Conservation (phyloP, 2,888 invertebrate species). For the Anoncus sp. region DNA sequence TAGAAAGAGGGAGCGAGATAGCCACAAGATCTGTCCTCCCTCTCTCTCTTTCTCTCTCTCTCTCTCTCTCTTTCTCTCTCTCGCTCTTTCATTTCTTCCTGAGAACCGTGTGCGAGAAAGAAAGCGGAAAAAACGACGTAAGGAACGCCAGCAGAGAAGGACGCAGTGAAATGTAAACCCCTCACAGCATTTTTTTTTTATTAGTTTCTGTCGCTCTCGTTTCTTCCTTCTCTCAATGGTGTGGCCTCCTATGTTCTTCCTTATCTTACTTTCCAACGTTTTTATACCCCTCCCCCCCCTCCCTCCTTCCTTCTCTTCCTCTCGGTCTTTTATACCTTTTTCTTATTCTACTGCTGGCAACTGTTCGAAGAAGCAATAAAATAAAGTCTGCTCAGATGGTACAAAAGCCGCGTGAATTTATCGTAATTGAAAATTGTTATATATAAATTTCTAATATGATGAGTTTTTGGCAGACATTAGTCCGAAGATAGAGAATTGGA, state of each 20-base stretch:
- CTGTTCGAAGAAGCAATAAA: background rate
- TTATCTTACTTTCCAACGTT: constrained; percentile 43
- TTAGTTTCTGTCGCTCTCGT: constrained; percentile 39
- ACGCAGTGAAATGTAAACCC: constrained; percentile 40
- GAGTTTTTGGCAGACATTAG: no score
- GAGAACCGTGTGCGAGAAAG: constrained; percentile 42
- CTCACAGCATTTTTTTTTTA: constrained; percentile 23
- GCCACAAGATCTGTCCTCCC: constrained; percentile 16
- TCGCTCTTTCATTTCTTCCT: constrained; percentile 21
- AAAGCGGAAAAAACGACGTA: constrained; percentile 30
- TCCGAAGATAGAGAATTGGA: no score
- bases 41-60: constrained; percentile 8
- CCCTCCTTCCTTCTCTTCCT: constrained; percentile 14
- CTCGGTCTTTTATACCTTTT: constrained; percentile 36
- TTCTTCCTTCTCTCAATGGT: constrained; percentile 29
- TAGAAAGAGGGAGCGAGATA: constrained; percentile 66
- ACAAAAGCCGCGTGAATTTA: constrained; percentile 19
- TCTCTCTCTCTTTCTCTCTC: no score
- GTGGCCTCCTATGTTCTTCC: constrained; percentile 26
- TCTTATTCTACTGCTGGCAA: constrained; percentile 41
- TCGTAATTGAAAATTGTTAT: constrained; percentile 6
- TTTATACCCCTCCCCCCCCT: background rate
- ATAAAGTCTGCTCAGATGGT: constrained; percentile 10
- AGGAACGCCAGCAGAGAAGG: constrained; percentile 34
- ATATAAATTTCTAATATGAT: no score